Conservation (phyloP, 2,888 invertebrate genomes). For the Selenia dentaria region DNA sequence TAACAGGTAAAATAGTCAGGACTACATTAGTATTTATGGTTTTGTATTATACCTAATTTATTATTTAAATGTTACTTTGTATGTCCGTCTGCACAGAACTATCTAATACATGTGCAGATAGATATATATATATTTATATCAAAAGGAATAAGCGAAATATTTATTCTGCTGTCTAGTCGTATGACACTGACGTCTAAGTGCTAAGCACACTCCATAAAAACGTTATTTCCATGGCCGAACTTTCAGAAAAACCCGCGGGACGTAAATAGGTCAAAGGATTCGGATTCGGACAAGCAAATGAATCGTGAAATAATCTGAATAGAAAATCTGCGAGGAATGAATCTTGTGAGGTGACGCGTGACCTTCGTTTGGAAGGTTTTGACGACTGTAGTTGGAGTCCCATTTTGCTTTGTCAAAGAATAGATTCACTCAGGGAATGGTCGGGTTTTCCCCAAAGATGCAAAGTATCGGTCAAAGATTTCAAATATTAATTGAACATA, state of each 20-base stretch:
- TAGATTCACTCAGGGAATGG: conserved; percentile 3
- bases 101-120: too few species aligned
- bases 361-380: conserved; percentile 27
- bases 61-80: too few species aligned
- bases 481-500: too few species aligned
- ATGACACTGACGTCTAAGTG: too few species aligned
- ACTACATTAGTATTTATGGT: too few species aligned
- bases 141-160: too few species aligned
- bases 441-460: conserved; percentile 7
- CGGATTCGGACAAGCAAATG: conserved; percentile 26
- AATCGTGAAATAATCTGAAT: conserved; percentile 35
- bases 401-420: conserved; percentile 18
- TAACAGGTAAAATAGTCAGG: too few species aligned
- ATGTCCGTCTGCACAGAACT: too few species aligned
- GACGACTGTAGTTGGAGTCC: conserved; percentile 12
- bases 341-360: conserved; percentile 19
- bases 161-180: too few species aligned
- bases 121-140: too few species aligned
- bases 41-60: too few species aligned
- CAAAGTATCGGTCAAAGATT: too few species aligned
- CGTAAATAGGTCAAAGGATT: conserved; percentile 25
- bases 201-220: background rate
- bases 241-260: conserved; percentile 14
- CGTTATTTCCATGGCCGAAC: background rate
- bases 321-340: conserved; percentile 33